Conservation (phyloP, 1,140 invertebrate genomes). For the Drosophila mayri region DNA sequence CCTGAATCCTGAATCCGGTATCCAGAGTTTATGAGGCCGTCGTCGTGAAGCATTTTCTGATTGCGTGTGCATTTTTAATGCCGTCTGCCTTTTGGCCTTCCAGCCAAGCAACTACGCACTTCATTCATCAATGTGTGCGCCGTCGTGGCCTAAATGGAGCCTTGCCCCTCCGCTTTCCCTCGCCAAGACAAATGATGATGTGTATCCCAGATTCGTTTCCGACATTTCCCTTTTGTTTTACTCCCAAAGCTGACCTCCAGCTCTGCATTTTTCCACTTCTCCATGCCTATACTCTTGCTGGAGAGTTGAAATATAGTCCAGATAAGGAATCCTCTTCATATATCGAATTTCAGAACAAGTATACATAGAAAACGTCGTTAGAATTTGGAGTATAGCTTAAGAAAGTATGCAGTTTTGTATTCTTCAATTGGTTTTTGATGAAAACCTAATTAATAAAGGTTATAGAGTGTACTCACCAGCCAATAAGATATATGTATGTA, state of each 20-base stretch:
- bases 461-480: no score
- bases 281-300: background rate
- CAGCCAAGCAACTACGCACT: slow-evolving; percentile 63
- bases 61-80: slow-evolving; percentile 82
- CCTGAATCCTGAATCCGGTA: slow-evolving; percentile 20
- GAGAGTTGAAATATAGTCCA: background rate
- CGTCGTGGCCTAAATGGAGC: slow-evolving; percentile 40
- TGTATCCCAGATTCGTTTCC: slow-evolving; percentile 44
- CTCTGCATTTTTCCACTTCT: slow-evolving; percentile 5
- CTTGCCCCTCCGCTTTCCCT: slow-evolving; percentile 6
- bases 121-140: slow-evolving; percentile 77
- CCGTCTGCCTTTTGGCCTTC: slow-evolving; percentile 70
- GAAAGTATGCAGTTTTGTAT: no score
- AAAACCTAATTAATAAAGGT: no score
- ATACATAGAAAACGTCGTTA: no score
- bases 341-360: no score
- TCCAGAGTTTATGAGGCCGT: slow-evolving; percentile 33
- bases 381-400: no score
- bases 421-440: no score
- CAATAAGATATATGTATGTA: background rate
- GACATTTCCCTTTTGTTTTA: slow-evolving; percentile 32
- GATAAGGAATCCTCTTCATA: background rate
- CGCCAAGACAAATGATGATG: slow-evolving; percentile 79
- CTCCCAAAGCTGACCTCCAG: slow-evolving; percentile 31
- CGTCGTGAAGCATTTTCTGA: slow-evolving; percentile 70